Conservation (phyloP, 35 echinoderm and acorn worm species). For the Holothuria glaberrima region DNA sequence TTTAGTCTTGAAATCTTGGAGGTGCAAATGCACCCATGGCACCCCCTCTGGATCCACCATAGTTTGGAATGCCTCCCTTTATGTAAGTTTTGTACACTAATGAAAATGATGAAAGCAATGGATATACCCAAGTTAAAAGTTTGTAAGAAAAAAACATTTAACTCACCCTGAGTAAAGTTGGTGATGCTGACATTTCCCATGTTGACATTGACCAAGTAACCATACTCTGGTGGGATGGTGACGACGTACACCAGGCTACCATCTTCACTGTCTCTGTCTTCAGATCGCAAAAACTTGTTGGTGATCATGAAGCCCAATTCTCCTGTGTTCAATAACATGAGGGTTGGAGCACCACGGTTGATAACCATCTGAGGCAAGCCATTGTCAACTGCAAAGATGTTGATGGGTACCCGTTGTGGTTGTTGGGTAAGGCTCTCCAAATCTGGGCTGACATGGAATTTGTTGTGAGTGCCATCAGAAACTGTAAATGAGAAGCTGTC, state of each 20-base stretch:
- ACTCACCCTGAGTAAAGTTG: conserved; percentile 99
- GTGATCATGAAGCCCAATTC: conserved; percentile 92
- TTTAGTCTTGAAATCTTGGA: too few species aligned
- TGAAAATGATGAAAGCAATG: too few species aligned
- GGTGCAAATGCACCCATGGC: too few species aligned
- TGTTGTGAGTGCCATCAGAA: conserved; percentile 92
- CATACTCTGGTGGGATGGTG: conserved; percentile 80
- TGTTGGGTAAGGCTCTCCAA: conserved; percentile 69
- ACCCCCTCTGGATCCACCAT: too few species aligned
- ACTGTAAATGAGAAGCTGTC: conserved; percentile 99
- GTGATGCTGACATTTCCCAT: conserved; percentile 88
- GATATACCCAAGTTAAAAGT: too few species aligned
- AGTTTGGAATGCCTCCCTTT: too few species aligned
- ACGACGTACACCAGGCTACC: conserved; percentile 74
- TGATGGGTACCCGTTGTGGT: conserved; percentile 82
- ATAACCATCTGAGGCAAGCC: conserved; percentile 92
- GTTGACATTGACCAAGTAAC: conserved; percentile 86
- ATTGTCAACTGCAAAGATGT: conserved; percentile 87
- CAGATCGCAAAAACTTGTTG: conserved; percentile 93
- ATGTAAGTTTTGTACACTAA: too few species aligned
- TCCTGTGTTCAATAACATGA: conserved; percentile 73
- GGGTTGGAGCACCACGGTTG: conserved; percentile 92
- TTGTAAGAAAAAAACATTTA: neutral
- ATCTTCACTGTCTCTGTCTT: conserved; percentile 93
- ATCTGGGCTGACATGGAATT: conserved; percentile 89